Conservation (phyloP, 2,797 vertebrate species). For the Scleropages formosus region DNA sequence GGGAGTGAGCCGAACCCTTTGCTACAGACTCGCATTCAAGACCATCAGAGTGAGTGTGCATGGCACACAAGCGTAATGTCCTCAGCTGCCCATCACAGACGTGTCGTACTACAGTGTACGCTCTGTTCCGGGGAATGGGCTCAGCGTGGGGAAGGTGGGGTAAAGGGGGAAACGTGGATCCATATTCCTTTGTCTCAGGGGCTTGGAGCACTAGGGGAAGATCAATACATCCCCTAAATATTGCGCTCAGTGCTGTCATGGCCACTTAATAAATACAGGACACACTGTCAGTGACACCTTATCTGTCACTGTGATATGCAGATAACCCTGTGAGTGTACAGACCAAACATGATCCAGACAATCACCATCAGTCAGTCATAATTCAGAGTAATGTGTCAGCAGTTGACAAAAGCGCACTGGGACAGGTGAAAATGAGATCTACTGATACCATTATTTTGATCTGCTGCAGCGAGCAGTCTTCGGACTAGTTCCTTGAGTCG, state of each 20-base stretch:
- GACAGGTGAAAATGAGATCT: background rate
- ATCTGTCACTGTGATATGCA: constrained; percentile 14
- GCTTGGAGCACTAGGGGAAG: background rate
- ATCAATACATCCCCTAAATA: background rate
- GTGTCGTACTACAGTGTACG: background rate
- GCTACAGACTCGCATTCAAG: too few species aligned
- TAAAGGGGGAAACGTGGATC: background rate
- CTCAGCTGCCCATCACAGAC: background rate
- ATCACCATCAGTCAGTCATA: background rate
- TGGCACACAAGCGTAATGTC: background rate
- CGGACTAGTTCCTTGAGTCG: too few species aligned
- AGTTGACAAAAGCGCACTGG: background rate
- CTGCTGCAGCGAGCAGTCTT: too few species aligned
- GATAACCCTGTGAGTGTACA: background rate
- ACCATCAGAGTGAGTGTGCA: too few species aligned
- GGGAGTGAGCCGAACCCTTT: too few species aligned
- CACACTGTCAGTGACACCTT: background rate
- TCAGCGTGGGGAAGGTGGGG: too few species aligned
- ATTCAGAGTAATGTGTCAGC: background rate
- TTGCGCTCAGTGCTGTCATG: background rate
- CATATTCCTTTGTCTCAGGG: background rate
- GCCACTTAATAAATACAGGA: constrained; percentile 6
- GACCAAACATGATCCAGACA: background rate
- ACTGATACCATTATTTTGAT: too few species aligned
- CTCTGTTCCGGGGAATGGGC: background rate